Base-by-base conservation (phyloP, 1,140 invertebrate species). In the Acromyrmex heyeri region DNA sequence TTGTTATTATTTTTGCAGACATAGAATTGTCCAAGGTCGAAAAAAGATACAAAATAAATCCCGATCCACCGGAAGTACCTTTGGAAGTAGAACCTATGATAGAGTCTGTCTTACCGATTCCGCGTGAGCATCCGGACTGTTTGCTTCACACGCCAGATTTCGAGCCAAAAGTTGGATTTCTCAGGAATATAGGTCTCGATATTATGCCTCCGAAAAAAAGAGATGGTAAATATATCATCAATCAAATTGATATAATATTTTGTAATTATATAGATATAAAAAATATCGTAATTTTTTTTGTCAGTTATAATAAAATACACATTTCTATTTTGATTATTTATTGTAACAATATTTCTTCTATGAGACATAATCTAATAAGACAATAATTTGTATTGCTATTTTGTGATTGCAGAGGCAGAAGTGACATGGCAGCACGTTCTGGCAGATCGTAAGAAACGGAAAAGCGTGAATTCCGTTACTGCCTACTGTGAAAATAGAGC, bases 381-480 rank as follows among this genome's bases (percentile, higher is more conserved):
- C 7, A 38, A 8, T 38, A 38, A 38, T 38, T 38, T 38, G 34
- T 7, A 38, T 38, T 38, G 34, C 34, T 38, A 38, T 8, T 38
- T 38, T 86, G 27, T 64, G 78, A 83, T 93, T 89, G 59, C 91
- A 96, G 95, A 95, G 90, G 93, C 93, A 30, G 95, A 96, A 92
- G 59, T 91, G 8, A 94, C 93, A 21, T 96, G 95, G 95, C 95
- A 95, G 73, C 93, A 94, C 73, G 88, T 96, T 61, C 65, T 96
- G 5, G 92, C 93, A 78, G 95, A 96, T 70, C 92, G 95, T n/a
- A 94, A 95, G 67, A 94, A 95, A 70, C 91, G 95, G 48, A 95
- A 94, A 86, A 93, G 93, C 67, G 91, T 91, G 0, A 95, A 95
- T 73, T 90, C 93, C 18, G 93, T 96, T 50, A 94, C 95, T 5